phyloP scores from a whole-genome alignment of 2,888 invertebrate genomes.

The Lasius platythorax region DNA sequence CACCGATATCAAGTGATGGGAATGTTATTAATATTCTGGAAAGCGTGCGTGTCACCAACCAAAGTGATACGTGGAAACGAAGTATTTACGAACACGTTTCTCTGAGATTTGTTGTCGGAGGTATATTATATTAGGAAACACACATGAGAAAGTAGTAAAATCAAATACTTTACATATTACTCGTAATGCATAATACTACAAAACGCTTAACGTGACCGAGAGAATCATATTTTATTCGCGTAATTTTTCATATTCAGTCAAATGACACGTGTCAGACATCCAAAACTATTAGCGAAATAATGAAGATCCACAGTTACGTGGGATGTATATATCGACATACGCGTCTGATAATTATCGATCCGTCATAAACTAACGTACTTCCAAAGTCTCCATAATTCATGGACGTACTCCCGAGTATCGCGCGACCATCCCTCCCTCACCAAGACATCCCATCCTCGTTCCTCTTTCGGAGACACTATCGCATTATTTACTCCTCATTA shows the following conservation, averaged over 20 bases:
- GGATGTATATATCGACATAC: constrained; percentile 14
- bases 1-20: background rate
- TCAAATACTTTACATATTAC: background rate
- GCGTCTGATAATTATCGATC: constrained; percentile 55
- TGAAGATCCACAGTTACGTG: background rate
- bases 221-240: background rate
- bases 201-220: background rate
- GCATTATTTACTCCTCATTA: constrained; percentile 74
- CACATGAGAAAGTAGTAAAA: background rate
- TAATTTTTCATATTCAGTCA: background rate
- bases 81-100: background rate
- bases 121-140: background rate
- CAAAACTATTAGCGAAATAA: constrained; percentile 5
- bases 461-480: constrained; percentile 61
- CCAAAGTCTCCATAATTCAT: constrained; percentile 53
- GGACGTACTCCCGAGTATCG: constrained; percentile 42
- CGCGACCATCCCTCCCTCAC: constrained; percentile 7
- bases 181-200: background rate
- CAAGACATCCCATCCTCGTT: constrained; percentile 12
- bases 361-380: constrained; percentile 51
- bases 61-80: background rate
- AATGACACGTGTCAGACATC: background rate
- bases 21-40: constrained; percentile 8
- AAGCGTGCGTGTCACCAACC: background rate
- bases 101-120: background rate